Conservation (phyloP, 2,113 vertebrate species). For the Perccottus glenii region DNA sequence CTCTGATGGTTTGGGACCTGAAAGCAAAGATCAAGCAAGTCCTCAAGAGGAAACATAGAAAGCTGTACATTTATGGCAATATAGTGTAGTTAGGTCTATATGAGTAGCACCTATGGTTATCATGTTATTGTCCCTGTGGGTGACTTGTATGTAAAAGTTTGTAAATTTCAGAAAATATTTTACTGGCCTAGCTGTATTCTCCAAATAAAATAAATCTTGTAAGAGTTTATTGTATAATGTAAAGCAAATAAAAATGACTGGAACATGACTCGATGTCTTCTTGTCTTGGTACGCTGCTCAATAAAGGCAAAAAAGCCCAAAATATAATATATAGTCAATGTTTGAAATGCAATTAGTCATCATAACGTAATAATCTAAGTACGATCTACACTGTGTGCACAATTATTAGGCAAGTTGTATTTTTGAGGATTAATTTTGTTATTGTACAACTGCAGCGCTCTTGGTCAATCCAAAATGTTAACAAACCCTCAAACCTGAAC, state of each 20-base stretch:
- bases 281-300: no score
- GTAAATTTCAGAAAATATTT: slow-evolving; percentile 49
- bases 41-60: slow-evolving; percentile 73
- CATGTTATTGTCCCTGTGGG: slow-evolving; percentile 18
- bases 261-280: neutral
- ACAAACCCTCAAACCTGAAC: no score
- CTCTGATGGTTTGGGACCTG: slow-evolving; percentile 53
- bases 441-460: no score
- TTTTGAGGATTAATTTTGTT: no score
- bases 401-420: no score
- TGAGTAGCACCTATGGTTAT: slow-evolving; percentile 12
- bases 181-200: slow-evolving; percentile 40
- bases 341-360: no score
- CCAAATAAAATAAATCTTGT: slow-evolving; percentile 13
- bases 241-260: slow-evolving; percentile 16
- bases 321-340: no score
- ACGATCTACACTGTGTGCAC: no score
- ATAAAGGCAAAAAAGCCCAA: no score
- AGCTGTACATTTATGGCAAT: slow-evolving; percentile 25
- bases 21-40: slow-evolving; percentile 67
- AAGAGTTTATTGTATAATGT: slow-evolving; percentile 40
- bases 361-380: no score
- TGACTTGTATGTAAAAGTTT: slow-evolving; percentile 57
- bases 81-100: slow-evolving; percentile 10
- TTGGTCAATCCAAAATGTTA: no score